Evolutionary conservation across 2,113 vertebrate genomes (phyloP).

Genomic region (Platanista minor): DNA sequence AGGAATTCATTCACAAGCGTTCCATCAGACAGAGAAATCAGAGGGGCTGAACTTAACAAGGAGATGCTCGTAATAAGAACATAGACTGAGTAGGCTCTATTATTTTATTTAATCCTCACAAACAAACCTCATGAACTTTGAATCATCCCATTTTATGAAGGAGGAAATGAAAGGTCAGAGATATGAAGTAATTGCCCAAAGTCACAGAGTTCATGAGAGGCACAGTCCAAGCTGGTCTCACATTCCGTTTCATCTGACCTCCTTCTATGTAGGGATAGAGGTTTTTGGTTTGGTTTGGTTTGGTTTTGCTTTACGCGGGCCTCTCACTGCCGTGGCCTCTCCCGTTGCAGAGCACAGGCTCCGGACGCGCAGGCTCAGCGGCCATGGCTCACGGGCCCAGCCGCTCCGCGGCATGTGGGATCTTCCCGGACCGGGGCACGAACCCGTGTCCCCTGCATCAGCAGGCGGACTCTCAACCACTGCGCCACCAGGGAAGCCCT

Average conservation of each 20-base stretch:
- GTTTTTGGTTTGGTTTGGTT: no score
- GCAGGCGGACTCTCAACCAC: no score
- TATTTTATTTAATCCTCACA: background rate
- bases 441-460: no score
- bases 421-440: no score
- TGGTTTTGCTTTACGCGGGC: no score
- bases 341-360: no score
- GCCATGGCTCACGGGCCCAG: no score
- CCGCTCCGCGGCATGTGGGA: no score
- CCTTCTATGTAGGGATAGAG: background rate
- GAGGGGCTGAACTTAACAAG: background rate
- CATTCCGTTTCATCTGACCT: background rate
- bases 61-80: background rate
- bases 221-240: background rate
- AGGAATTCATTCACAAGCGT: background rate
- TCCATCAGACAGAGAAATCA: background rate
- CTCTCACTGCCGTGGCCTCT: no score
- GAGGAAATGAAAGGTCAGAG: background rate
- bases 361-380: no score
- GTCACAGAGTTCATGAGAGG: background rate
- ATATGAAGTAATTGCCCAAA: background rate
- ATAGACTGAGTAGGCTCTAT: background rate
- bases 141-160: constrained; percentile 7
- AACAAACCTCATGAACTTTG: background rate
- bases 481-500: no score